Conservation (phyloP, 2,888 invertebrate species). For the Ornithoptera alexandrae region DNA sequence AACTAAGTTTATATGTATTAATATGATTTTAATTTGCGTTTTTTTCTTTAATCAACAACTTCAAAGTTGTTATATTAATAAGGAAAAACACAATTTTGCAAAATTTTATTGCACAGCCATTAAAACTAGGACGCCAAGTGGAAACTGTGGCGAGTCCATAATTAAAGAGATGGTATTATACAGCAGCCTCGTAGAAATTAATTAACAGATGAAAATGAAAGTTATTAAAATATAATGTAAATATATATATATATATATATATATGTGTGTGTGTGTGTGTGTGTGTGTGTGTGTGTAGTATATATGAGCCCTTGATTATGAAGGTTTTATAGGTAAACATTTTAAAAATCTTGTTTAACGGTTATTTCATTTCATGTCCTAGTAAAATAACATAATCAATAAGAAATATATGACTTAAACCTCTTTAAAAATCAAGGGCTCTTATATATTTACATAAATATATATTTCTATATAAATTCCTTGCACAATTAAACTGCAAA, state of each 20-base stretch:
- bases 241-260: no score
- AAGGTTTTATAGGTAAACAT: no score
- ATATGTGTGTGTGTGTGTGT: no score
- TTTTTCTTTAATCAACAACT: constrained; percentile 1
- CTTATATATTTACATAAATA: no score
- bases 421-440: no score
- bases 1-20: neutral
- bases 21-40: neutral
- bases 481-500: constrained; percentile 34
- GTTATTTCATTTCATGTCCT: no score
- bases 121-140: constrained; percentile 32
- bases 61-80: constrained; percentile 20
- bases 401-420: no score
- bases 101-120: constrained; percentile 29
- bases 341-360: no score
- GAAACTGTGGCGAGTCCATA: constrained; percentile 32
- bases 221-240: constrained; percentile 30
- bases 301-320: no score
- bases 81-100: constrained; percentile 28
- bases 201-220: constrained; percentile 31
- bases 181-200: constrained; percentile 29
- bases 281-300: no score
- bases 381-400: no score
- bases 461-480: neutral
- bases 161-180: constrained; percentile 32